Percentiles rank a stretch among this genome's conserved stretches.
These are phyloP conservation scores for Malacoraja senta DNA, from an alignment of 2,797 vertebrate genomes.

Conservation along the genomic window DNA sequence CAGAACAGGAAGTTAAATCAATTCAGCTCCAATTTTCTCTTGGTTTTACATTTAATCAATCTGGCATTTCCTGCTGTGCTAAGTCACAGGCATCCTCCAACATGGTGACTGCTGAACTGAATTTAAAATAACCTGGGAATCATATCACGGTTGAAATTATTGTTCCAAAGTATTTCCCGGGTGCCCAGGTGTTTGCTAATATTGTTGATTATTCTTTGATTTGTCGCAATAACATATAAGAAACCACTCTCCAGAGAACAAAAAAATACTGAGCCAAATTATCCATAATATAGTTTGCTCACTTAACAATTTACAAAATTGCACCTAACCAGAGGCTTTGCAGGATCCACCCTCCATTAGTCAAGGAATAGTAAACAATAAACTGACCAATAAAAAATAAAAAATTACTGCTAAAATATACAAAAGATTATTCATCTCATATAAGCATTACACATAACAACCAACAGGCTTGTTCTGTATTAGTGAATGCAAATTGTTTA, in stretches of 20 bases:
- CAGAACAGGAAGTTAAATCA: not conserved
- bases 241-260: too few species aligned
- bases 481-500: not conserved
- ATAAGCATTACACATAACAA: not conserved
- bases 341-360: too few species aligned
- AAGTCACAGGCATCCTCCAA: not conserved
- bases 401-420: not conserved
- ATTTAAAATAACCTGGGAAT: constrained; percentile 22
- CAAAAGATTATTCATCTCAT: not conserved
- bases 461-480: not conserved
- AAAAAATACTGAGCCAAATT: too few species aligned
- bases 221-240: too few species aligned
- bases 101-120: not conserved
- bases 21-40: constrained; percentile 7
- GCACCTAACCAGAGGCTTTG: too few species aligned
- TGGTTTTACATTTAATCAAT: constrained; percentile 33
- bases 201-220: not conserved
- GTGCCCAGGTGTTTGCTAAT: not conserved
- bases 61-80: constrained; percentile 24
- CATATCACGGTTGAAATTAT: constrained; percentile 16
- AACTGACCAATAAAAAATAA: too few species aligned
- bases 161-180: not conserved
- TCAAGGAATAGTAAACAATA: too few species aligned
- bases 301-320: too few species aligned
- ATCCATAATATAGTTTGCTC: too few species aligned